phyloP scores from a whole-genome alignment of 1,140 invertebrate species.

The Megalonaias nervosa region DNA sequence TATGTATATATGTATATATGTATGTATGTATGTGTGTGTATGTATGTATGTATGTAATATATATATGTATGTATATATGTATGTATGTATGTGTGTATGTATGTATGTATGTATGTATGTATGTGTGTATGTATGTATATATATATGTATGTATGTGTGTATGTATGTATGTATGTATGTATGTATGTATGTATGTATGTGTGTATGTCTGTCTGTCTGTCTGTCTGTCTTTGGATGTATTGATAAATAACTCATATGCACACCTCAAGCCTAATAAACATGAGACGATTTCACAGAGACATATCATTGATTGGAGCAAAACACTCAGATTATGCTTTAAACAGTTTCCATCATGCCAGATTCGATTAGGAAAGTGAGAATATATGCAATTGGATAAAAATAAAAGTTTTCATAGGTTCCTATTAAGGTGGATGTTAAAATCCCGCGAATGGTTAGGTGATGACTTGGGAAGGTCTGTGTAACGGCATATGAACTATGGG shows the following conservation, averaged over 20 bases:
- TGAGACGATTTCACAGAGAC: too few species aligned
- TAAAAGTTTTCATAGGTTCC: too few species aligned
- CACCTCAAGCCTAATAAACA: background rate
- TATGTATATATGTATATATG: background rate
- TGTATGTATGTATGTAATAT: background rate
- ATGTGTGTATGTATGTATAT: background rate
- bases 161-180: background rate
- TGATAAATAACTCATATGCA: background rate
- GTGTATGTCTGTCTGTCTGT: background rate
- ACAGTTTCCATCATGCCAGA: too few species aligned
- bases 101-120: background rate
- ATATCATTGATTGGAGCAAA: too few species aligned
- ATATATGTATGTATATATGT: background rate
- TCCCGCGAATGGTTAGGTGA: too few species aligned
- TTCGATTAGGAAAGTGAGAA: too few species aligned
- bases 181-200: background rate
- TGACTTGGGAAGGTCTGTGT: too few species aligned
- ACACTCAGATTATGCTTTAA: too few species aligned
- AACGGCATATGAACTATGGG: too few species aligned
- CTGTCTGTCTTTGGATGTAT: conserved; percentile 3
- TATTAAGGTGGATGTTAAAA: too few species aligned
- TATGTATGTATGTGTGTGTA: background rate
- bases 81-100: background rate
- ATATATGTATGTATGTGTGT: background rate
- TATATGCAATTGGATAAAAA: too few species aligned